phyloP scores from a whole-genome alignment of 2,888 invertebrate genomes.

The Uropetala carovei region DNA sequence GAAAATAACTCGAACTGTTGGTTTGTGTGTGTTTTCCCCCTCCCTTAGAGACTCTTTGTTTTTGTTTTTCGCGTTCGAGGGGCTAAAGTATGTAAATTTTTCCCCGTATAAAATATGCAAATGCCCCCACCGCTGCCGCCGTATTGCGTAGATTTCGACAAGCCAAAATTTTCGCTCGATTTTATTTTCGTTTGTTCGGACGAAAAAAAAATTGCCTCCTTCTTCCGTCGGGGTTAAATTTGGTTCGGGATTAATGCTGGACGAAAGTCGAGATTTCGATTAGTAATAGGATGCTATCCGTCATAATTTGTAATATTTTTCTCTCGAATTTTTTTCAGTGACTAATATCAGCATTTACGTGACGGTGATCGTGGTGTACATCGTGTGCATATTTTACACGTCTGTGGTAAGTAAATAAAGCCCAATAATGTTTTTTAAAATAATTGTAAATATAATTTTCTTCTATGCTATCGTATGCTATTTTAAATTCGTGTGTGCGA shows the following conservation, averaged over 20 bases:
- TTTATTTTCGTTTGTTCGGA: background rate
- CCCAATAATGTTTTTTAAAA: too few relatives aligned
- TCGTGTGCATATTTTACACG: conserved; percentile 34
- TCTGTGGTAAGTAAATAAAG: conserved; percentile 43
- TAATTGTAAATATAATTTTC: too few relatives aligned
- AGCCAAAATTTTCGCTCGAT: background rate
- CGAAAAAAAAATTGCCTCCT: background rate
- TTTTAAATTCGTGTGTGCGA: too few relatives aligned
- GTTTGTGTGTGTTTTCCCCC: background rate
- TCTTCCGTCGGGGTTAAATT: background rate
- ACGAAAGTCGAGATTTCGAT: too few relatives aligned
- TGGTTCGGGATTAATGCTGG: too few relatives aligned
- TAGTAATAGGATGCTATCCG: background rate
- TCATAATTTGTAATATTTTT: background rate
- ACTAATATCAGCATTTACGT: background rate
- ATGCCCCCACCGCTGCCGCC: background rate
- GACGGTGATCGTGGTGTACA: conserved; percentile 31
- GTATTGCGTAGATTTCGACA: background rate
- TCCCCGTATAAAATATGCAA: conserved; percentile 1
- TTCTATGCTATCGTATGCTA: too few relatives aligned
- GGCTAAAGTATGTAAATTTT: background rate
- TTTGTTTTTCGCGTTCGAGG: background rate
- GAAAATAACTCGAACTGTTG: background rate
- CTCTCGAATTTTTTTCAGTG: background rate
- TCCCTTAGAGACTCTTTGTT: background rate